Evolutionary conservation across 2,797 vertebrate genomes (phyloP), one percentile per base, ranked within the genome.

Genomic region (Spinibarbus caldwelli): DNA sequence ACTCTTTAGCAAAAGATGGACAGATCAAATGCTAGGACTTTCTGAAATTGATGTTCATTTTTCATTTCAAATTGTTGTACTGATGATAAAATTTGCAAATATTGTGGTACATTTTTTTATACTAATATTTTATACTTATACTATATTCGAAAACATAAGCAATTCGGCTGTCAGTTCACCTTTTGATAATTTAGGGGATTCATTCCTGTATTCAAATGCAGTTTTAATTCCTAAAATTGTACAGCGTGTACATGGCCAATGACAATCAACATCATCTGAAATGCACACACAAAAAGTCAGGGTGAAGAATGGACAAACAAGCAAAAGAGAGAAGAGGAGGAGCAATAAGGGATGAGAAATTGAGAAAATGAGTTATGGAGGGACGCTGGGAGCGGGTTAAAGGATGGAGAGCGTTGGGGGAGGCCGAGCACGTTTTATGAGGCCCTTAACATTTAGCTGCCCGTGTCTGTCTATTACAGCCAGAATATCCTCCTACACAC

Each of bases 401-500:
- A 82, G 91, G 91, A 90, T 88, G 93, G 84, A 89, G 91, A 93
- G 90, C 66, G 90, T 91, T 91, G 93, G 80, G 90, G 92, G 90
- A 91, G 91, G 93, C 59, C 90, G 89, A 90, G 89, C 93, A 93
- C 94, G 94, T 92, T 95, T 96, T 96, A 95, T 91, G 94, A 95
- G 95, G 94, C 94, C 93, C 93, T 95, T 95, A 96, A 95, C 94
- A 95, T 96, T 95, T 96, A 95, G 94, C 94, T 94, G 94, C 90
- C 90, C 81, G 93, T 92, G 92, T 93, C 94, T 94, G 94, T 95
- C 94, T 94, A 95, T 95, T 95, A 95, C 93, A 92, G 93, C 90
- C 88, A 93, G 92, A 92, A 93, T 93, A 92, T 93, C 91, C 93
- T 92, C 91, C 93, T 90, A 94, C 93, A 91, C 93, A 94, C 92